These are phyloP conservation scores for Fringilla coelebs DNA, from an alignment of 2,797 vertebrate genomes.

Conservation along the genomic window DNA sequence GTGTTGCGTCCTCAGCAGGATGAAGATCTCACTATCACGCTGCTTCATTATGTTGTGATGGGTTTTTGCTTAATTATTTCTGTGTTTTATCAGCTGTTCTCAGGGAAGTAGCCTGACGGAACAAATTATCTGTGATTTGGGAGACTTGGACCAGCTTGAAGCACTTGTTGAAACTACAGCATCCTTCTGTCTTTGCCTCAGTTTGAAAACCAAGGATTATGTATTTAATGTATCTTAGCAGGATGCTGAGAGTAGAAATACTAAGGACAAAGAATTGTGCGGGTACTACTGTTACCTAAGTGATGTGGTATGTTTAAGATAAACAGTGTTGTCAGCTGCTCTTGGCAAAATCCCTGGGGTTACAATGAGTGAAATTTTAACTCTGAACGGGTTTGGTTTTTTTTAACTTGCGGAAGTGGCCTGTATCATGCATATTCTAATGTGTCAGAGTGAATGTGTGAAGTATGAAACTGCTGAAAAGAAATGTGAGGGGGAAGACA, in stretches of 20 bases:
- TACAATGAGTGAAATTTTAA: background rate
- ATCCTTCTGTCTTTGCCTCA: conserved; percentile 3
- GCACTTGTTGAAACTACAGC: conserved; percentile 18
- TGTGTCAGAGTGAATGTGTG: background rate
- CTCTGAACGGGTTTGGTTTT: background rate
- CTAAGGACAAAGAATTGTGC: background rate
- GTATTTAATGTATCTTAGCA: background rate
- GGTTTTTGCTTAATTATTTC: conserved; percentile 38
- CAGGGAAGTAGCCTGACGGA: conserved; percentile 14
- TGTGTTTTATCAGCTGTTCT: conserved; percentile 27
- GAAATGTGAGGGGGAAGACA: background rate
- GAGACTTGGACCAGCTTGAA: background rate
- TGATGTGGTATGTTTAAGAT: conserved; percentile 20
- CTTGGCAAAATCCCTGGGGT: background rate
- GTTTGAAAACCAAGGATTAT: background rate
- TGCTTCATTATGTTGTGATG: background rate
- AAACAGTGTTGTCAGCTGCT: conserved; percentile 22
- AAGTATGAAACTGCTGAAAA: background rate
- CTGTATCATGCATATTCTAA: background rate
- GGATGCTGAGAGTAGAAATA: background rate
- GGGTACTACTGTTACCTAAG: conserved; percentile 5
- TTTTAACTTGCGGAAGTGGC: background rate
- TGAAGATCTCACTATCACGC: background rate
- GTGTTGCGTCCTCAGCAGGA: background rate
- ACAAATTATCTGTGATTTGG: background rate